Conservation (phyloP, 2,113 vertebrate species). For the Athene cunicularia region DNA sequence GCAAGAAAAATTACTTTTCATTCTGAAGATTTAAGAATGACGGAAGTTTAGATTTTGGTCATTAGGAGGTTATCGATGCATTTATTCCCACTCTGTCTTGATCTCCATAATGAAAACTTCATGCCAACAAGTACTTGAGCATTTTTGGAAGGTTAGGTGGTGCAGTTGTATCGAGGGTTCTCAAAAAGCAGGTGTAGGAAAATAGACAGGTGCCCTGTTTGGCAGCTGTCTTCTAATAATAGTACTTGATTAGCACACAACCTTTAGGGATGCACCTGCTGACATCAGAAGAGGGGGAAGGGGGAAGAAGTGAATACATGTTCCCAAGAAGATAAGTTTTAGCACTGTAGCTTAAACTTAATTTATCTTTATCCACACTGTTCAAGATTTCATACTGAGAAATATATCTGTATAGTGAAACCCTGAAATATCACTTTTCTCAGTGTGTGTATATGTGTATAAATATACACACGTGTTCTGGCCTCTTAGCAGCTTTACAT, state of each 20-base stretch:
- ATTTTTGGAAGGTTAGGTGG: not conserved
- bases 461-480: not conserved
- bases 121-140: not conserved
- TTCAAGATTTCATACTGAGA: not conserved
- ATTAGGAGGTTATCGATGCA: not conserved
- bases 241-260: not conserved
- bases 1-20: not conserved
- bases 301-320: not conserved
- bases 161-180: not conserved
- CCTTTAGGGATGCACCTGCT: not conserved
- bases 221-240: not conserved
- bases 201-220: not conserved
- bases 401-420: not conserved
- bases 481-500: not conserved
- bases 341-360: not conserved
- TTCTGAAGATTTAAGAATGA: not conserved
- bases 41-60: not conserved
- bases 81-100: fast-evolving
- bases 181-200: not conserved
- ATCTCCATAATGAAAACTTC: not conserved
- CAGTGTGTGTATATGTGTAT: fast-evolving
- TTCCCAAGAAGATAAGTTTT: not conserved
- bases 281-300: not conserved
- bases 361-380: not conserved
- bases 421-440: not conserved